A percentile compares a stretch with the other conserved stretches of the same genome.
These are phyloP conservation scores for Nasonovia ribisnigri DNA, from an alignment of 2,888 invertebrate species.

Conservation along the genomic window DNA sequence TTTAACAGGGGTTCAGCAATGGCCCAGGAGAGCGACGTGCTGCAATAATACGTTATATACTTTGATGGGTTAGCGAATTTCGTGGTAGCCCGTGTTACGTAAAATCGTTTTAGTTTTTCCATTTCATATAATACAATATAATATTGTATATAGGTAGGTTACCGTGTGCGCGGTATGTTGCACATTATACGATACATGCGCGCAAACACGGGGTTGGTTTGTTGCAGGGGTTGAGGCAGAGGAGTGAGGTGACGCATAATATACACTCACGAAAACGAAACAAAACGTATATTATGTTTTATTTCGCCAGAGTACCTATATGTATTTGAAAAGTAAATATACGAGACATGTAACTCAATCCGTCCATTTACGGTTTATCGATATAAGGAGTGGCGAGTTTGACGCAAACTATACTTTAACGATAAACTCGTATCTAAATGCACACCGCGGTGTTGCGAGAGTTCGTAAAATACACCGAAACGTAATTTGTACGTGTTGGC, in stretches of 20 bases:
- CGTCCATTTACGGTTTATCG: background rate
- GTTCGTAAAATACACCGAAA: background rate
- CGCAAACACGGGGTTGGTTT: background rate
- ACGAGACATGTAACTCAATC: background rate
- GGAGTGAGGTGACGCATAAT: background rate
- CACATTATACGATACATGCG: background rate
- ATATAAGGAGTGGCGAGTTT: background rate
- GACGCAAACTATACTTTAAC: background rate
- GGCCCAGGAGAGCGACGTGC: background rate
- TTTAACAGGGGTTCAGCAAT: background rate
- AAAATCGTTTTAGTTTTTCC: background rate
- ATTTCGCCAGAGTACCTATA: background rate
- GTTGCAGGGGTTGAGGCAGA: background rate
- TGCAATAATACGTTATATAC: background rate
- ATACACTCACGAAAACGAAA: background rate
- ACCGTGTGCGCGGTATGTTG: background rate
- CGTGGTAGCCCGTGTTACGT: conserved; percentile 2
- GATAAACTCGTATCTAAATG: background rate
- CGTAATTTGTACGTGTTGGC: background rate
- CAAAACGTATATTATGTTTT: background rate
- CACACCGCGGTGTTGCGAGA: background rate
- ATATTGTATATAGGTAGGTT: background rate
- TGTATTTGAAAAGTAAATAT: background rate
- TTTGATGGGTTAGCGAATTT: background rate
- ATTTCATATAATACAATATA: background rate